Conservation (phyloP, 2,797 vertebrate genomes). For the Jordanella pulchra region DNA sequence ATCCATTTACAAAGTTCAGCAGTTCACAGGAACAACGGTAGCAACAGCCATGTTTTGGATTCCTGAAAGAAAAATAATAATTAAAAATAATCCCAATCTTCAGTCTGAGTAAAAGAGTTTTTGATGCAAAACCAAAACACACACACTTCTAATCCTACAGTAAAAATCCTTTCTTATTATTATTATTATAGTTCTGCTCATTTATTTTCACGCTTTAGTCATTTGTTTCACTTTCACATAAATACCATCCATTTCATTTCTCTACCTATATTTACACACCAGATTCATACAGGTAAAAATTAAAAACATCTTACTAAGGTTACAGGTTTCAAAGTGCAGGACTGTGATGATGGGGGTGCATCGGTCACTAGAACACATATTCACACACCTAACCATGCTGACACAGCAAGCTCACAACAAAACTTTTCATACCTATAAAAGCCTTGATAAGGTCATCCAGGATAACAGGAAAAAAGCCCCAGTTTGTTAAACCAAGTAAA, state of each 20-base stretch:
- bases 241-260: slow-evolving; percentile 46
- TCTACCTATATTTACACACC: slow-evolving; percentile 55
- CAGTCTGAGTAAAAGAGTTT: slow-evolving; percentile 56
- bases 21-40: slow-evolving; percentile 27
- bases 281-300: slow-evolving; percentile 33
- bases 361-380: slow-evolving; percentile 31
- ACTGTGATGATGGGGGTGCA: slow-evolving; percentile 24
- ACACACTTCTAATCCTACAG: slow-evolving; percentile 50
- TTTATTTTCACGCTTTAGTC: slow-evolving; percentile 33
- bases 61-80: slow-evolving; percentile 62
- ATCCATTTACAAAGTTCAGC: slow-evolving; percentile 32
- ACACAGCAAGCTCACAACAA: slow-evolving; percentile 39
- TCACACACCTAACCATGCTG: slow-evolving; percentile 48
- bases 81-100: slow-evolving; percentile 68
- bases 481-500: slow-evolving; percentile 27
- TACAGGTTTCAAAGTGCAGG: slow-evolving; percentile 66
- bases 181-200: slow-evolving; percentile 36
- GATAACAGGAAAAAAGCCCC: slow-evolving; percentile 17
- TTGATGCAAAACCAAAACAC: slow-evolving; percentile 53
- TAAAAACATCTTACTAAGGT: slow-evolving; percentile 36
- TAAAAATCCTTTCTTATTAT: slow-evolving; percentile 55
- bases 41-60: slow-evolving; percentile 56
- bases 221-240: slow-evolving; percentile 41
- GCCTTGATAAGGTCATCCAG: slow-evolving; percentile 19
- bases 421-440: slow-evolving; percentile 31